Conservation (phyloP, 2,113 vertebrate species). For the Gasterosteus aculeatus region DNA sequence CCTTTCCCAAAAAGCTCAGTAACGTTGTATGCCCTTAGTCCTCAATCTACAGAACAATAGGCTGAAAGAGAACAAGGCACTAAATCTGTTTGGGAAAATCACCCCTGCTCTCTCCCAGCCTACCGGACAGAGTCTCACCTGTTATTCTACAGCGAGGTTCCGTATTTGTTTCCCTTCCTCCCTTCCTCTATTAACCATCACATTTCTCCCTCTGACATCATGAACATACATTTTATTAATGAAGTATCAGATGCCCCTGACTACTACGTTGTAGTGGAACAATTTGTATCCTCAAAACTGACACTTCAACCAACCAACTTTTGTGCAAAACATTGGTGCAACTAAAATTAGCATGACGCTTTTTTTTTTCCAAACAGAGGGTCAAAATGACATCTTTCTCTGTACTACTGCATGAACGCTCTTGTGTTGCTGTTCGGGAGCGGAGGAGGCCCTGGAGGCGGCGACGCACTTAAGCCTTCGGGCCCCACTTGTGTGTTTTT, state of each 20-base stretch:
- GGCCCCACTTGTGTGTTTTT: constrained; percentile 44
- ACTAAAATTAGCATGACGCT: background rate
- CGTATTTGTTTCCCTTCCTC: background rate
- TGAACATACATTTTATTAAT: background rate
- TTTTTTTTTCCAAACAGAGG: constrained; percentile 12
- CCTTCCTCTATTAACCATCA: background rate
- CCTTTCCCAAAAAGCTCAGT: constrained; percentile 67
- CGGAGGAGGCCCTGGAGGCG: constrained; percentile 20
- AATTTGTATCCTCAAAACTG: background rate
- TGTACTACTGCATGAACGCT: background rate
- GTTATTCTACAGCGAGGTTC: constrained; percentile 8
- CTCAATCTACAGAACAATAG: constrained; percentile 46
- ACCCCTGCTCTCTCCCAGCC: constrained; percentile 63
- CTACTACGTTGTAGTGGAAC: background rate
- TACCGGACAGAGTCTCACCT: constrained; percentile 22
- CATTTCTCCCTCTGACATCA: background rate
- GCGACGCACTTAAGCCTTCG: constrained; percentile 51
- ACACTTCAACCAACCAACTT: background rate
- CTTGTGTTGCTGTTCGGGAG: constrained; percentile 9
- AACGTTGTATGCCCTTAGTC: constrained; percentile 45
- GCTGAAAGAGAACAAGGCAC: constrained; percentile 54
- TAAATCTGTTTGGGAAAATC: constrained; percentile 70
- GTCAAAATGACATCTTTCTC: constrained; percentile 3
- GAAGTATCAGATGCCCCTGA: background rate
- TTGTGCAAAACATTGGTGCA: constrained; percentile 1